Evolutionary conservation across 2,888 invertebrate species (phyloP).

Genomic region (Agrenia bidenticulata): DNA sequence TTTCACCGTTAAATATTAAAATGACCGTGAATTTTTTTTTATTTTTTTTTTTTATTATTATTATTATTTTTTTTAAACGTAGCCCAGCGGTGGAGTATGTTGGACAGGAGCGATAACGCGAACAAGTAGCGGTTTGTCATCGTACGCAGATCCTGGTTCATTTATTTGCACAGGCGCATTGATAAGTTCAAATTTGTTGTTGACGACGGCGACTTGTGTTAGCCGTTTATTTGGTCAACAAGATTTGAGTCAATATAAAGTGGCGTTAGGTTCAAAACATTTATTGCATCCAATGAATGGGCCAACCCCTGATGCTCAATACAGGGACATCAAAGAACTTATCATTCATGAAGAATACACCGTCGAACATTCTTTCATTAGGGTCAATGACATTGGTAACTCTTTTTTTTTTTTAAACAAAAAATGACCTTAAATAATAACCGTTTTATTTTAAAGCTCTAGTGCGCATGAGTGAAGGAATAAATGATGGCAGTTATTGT

Average conservation of each 20-base stretch:
- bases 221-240: slow-evolving; percentile 41
- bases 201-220: slow-evolving; percentile 50
- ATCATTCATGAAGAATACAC: slow-evolving; percentile 48
- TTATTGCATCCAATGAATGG: slow-evolving; percentile 40
- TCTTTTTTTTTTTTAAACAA: too few species aligned
- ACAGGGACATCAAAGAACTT: slow-evolving; percentile 42
- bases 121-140: slow-evolving; percentile 25
- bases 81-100: slow-evolving; percentile 28
- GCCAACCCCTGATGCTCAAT: slow-evolving; percentile 42
- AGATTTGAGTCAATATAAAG: slow-evolving; percentile 44
- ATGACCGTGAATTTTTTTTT: too few species aligned
- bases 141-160: slow-evolving; percentile 44
- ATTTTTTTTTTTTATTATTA: too few species aligned
- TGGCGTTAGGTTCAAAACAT: slow-evolving; percentile 37
- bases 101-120: slow-evolving; percentile 50
- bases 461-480: slow-evolving; percentile 15
- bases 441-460: slow-evolving; percentile 25
- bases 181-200: slow-evolving; percentile 27
- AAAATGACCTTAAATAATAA: too few species aligned
- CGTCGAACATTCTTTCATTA: slow-evolving; percentile 34
- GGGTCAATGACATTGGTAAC: slow-evolving; percentile 48
- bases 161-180: slow-evolving; percentile 48
- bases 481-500: slow-evolving; percentile 24
- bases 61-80: too few species aligned
- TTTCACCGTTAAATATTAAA: too few species aligned